Conservation (phyloP, 1,140 invertebrate species). For the Drosophila watanabei region DNA sequence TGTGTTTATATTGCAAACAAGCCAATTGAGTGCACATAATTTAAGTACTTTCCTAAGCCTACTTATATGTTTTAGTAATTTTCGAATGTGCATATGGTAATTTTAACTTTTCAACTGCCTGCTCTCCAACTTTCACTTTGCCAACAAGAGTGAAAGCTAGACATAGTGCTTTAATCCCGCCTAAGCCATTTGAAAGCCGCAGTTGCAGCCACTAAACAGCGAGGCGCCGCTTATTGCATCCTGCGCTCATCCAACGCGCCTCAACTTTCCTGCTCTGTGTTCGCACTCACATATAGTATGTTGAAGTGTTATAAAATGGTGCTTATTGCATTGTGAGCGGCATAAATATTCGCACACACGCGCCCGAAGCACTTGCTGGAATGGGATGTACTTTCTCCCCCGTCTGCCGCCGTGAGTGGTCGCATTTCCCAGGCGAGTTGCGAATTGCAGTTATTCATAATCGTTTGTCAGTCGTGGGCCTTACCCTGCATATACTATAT, state of each 20-base stretch:
- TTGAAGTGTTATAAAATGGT: constrained; percentile 67
- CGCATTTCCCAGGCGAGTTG: constrained; percentile 22
- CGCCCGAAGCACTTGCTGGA: constrained; percentile 14
- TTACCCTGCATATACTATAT: not conserved
- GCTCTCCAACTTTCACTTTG: not conserved
- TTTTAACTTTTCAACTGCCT: constrained; percentile 1
- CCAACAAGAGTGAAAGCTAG: not conserved
- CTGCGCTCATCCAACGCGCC: constrained; percentile 7
- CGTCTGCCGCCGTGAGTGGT: constrained; percentile 30
- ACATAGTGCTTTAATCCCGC: not conserved
- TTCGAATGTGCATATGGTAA: not conserved
- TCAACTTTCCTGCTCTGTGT: constrained; percentile 43
- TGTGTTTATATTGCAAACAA: not conserved
- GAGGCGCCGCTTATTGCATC: constrained; percentile 8
- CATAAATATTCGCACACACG: constrained; percentile 54
- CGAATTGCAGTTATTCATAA: constrained; percentile 70
- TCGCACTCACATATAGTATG: constrained; percentile 2
- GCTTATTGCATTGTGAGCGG: constrained; percentile 60
- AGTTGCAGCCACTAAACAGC: not conserved
- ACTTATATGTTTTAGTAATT: not conserved
- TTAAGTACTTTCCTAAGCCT: not conserved
- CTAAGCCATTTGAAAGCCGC: not conserved
- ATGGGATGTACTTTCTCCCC: constrained; percentile 7
- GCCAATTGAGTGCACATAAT: not conserved
- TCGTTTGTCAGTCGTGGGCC: constrained; percentile 62